Evolutionary conservation across 2,888 invertebrate species (phyloP), one percentile per base, ranked within the genome.

Genomic region (Lithophane leautieri): DNA sequence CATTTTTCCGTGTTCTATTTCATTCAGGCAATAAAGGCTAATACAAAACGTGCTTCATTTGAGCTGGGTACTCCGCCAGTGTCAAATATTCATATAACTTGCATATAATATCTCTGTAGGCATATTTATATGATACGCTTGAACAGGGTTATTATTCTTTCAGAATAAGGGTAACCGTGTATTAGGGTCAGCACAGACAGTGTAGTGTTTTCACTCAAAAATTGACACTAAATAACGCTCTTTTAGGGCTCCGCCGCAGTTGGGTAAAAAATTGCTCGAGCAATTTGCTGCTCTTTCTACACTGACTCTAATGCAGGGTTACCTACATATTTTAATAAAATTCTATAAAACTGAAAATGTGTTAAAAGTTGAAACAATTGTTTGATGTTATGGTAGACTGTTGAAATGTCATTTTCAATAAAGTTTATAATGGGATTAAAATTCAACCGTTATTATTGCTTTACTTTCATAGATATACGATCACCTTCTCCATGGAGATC

Each of bases 21-120:
- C 72, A 74, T 74, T 61, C 69, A 66, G 60, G 70, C 76, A 76
- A 84, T 86, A 88, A 81, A 79, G 60, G 44, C 68, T 73, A 84
- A 85, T 86, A 85, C 76, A 87, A 78, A 76, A 89, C 86, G 90
- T 86, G 89, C 78, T 83, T 84, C 85, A 85, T 89, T 89, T 77
- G 70, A 70, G 56, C 7, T 56, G n/a, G 34, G 60, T 66, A 62
- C 44, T 84, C 60, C 28, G 14, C 60, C 72, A 72, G 70, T 52
- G 69, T 82, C 62, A 78, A 83, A 71, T 79, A 83, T 79, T 86
- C 81, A 79, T 62, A 72, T 70, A 70, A 70, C 72, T 78, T 78
- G 70, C 56, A 50, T 66, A 47, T 73, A 70, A 70, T 42, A 73
- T 70, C 16, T 69, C 42, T 63, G 78, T 58, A 28, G 56, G 62